These are phyloP conservation scores for Carollia perspicillata DNA, from an alignment of 2,113 vertebrate species.

Conservation along the genomic window DNA sequence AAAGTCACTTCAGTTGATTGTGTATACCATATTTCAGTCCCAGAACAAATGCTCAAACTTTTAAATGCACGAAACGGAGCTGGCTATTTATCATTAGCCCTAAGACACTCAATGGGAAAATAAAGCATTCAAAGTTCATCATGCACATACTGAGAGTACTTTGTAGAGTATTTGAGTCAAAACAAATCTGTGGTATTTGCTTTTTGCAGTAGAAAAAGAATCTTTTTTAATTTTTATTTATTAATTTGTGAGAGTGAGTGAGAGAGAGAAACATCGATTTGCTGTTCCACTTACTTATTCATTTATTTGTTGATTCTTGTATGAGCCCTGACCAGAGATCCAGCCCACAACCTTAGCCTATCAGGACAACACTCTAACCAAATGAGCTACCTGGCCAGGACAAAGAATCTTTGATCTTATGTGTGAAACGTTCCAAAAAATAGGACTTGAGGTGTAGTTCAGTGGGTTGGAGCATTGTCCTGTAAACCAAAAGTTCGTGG, in stretches of 20 bases:
- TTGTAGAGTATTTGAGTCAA: background rate
- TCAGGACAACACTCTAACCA: too few relatives aligned
- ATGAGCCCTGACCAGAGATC: too few relatives aligned
- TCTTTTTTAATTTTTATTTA: background rate
- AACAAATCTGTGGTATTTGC: background rate
- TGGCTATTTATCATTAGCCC: background rate
- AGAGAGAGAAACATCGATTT: too few relatives aligned
- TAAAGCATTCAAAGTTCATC: background rate
- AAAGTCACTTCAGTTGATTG: background rate
- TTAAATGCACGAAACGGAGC: background rate
- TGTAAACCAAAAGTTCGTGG: too few relatives aligned
- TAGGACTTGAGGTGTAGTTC: too few relatives aligned
- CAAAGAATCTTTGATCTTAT: background rate
- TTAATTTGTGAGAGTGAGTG: too few relatives aligned
- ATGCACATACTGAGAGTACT: background rate
- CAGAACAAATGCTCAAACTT: background rate
- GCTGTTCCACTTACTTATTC: too few relatives aligned
- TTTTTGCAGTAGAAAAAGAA: background rate
- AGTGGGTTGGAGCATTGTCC: too few relatives aligned
- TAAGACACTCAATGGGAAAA: background rate
- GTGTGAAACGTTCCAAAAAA: background rate
- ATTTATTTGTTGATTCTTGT: too few relatives aligned
- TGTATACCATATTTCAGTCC: background rate
- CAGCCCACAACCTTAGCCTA: too few relatives aligned
- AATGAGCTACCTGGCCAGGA: too few relatives aligned